phyloP scores from a whole-genome alignment of 2,797 vertebrate genomes.

The Crocidura indochinensis region DNA sequence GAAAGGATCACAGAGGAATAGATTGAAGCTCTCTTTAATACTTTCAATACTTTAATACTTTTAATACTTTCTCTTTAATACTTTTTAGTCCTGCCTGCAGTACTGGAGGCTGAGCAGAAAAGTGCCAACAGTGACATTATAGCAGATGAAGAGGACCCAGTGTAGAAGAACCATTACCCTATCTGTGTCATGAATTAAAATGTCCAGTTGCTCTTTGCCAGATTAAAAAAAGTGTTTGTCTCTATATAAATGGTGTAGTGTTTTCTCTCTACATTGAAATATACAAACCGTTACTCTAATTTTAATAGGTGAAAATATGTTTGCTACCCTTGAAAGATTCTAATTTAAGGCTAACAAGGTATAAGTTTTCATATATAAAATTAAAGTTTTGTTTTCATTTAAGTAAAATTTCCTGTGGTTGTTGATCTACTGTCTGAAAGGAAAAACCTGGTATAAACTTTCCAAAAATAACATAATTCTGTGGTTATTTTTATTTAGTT shows the following conservation, averaged over 20 bases:
- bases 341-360: conserved; percentile 66
- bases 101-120: conserved; percentile 91
- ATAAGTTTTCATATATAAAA: conserved; percentile 62
- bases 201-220: background rate
- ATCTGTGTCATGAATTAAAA: background rate
- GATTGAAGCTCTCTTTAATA: conserved; percentile 97
- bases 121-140: background rate
- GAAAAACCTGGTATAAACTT: conserved; percentile 62
- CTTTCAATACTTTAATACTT: conserved; percentile 94
- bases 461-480: conserved; percentile 65
- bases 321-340: conserved; percentile 60
- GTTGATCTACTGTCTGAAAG: background rate
- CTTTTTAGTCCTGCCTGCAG: conserved; percentile 95
- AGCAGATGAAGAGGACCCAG: conserved; percentile 79
- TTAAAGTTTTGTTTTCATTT: conserved; percentile 49
- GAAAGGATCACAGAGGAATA: conserved; percentile 98
- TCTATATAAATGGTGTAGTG: background rate
- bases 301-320: conserved; percentile 38
- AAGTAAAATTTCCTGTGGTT: background rate
- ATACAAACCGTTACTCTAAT: conserved; percentile 21
- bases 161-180: conserved; percentile 54
- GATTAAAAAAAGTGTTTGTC: conserved; percentile 20
- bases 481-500: conserved; percentile 61
- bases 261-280: conserved; percentile 18
- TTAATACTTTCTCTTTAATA: conserved; percentile 96